These are phyloP conservation scores for Bufo gargarizans DNA, from an alignment of 2,113 vertebrate genomes.

Conservation along the genomic window DNA sequence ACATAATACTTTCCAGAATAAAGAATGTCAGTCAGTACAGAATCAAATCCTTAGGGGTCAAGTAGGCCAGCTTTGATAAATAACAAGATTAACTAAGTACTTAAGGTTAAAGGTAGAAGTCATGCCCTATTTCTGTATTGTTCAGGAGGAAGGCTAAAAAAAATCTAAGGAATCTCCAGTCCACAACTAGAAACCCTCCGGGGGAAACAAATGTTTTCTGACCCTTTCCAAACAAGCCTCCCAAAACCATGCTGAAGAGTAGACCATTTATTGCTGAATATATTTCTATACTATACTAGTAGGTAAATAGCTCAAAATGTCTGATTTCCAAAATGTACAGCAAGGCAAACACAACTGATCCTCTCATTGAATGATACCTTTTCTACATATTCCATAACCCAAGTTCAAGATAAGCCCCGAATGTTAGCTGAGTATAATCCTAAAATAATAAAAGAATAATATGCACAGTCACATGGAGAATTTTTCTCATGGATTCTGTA, in stretches of 20 bases:
- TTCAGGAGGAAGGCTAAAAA: constrained; percentile 53
- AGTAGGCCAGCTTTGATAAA: constrained; percentile 59
- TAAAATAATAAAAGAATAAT: constrained; percentile 3
- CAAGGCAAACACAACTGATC: neutral
- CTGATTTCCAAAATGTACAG: neutral
- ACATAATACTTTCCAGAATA: constrained; percentile 51
- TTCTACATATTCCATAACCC: neutral
- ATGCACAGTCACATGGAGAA: neutral
- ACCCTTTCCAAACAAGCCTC: constrained; percentile 29
- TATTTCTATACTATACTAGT: neutral
- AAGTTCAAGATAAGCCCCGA: neutral
- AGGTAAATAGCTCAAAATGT: neutral
- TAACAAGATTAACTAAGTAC: constrained; percentile 58
- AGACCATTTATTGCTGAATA: neutral
- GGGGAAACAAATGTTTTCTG: constrained; percentile 57
- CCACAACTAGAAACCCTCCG: constrained; percentile 35
- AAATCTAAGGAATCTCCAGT: constrained; percentile 56
- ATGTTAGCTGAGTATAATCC: neutral
- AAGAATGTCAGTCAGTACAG: constrained; percentile 55
- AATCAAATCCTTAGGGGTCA: constrained; percentile 50
- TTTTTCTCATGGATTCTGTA: neutral
- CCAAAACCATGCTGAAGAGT: constrained; percentile 19
- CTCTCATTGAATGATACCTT: neutral
- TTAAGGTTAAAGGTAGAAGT: constrained; percentile 58
- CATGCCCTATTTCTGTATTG: constrained; percentile 55